These are phyloP conservation scores for Tenthredo distinguenda DNA, from an alignment of 2,888 invertebrate species.

Conservation along the genomic window DNA sequence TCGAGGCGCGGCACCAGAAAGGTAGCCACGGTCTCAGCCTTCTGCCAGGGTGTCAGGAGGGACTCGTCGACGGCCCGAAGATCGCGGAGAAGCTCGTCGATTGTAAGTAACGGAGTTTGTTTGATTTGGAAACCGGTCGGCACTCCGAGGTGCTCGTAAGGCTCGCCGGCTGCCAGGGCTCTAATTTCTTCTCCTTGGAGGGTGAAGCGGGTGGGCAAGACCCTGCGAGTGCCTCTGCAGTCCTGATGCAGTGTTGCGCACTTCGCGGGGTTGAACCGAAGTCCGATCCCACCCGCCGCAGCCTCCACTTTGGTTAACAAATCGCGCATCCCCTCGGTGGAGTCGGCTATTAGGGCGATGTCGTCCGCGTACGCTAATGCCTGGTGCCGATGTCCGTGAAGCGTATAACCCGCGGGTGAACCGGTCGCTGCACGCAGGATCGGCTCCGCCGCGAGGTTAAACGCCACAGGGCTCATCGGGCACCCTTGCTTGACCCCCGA, in stretches of 20 bases:
- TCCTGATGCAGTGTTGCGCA: conserved; percentile 64
- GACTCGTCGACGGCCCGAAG: conserved; percentile 55
- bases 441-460: conserved; percentile 70
- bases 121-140: conserved; percentile 65
- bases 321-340: conserved; percentile 58
- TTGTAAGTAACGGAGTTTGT: conserved; percentile 59
- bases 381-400: conserved; percentile 16
- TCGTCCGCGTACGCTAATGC: conserved; percentile 56
- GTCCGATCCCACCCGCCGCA: conserved; percentile 56
- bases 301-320: conserved; percentile 45
- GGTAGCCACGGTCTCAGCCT: conserved; percentile 55
- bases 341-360: conserved; percentile 49
- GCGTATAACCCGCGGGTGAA: conserved; percentile 50
- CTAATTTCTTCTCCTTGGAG: conserved; percentile 59
- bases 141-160: conserved; percentile 69
- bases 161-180: conserved; percentile 60
- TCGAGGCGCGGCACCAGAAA: conserved; percentile 66
- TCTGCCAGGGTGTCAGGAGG: conserved; percentile 61
- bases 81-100: conserved; percentile 59
- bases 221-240: conserved; percentile 53
- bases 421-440: conserved; percentile 55
- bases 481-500: conserved; percentile 71
- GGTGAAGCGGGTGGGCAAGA: conserved; percentile 54
- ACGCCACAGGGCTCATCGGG: conserved; percentile 69
- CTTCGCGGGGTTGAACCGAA: conserved; percentile 67